A percentile compares a stretch with the other conserved stretches of the same genome.
Conservation (phyloP, 2,797 vertebrate genomes). For the Lateolabrax maculatus region DNA sequence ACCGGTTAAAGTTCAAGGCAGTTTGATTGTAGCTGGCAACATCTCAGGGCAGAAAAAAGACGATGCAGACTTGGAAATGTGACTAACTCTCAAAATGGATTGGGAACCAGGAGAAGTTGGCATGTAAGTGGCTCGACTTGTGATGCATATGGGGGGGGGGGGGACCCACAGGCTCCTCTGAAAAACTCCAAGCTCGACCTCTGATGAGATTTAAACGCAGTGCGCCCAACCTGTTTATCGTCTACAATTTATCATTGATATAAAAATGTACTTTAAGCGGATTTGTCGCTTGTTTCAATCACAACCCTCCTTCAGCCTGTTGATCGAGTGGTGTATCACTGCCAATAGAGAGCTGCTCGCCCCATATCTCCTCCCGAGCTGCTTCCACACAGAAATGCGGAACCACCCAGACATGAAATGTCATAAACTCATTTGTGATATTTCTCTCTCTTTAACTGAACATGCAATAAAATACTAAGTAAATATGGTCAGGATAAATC, state of each 20-base stretch:
- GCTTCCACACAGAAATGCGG: slow-evolving; percentile 63
- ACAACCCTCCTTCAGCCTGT: slow-evolving; percentile 50
- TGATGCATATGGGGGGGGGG: slow-evolving; percentile 26
- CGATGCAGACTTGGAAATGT: slow-evolving; percentile 40
- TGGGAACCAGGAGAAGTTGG: slow-evolving; percentile 51
- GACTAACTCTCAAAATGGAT: slow-evolving; percentile 61
- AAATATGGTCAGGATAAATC: slow-evolving; percentile 81
- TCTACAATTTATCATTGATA: slow-evolving; percentile 56
- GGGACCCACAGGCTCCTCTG: slow-evolving; percentile 21
- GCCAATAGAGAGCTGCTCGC: slow-evolving; percentile 59
- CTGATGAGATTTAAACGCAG: slow-evolving; percentile 64
- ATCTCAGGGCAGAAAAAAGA: slow-evolving; percentile 23
- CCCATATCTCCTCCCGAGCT: slow-evolving; percentile 59
- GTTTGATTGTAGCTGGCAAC: slow-evolving; percentile 45
- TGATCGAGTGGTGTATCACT: slow-evolving; percentile 60
- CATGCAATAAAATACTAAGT: slow-evolving; percentile 78
- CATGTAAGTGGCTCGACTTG: slow-evolving; percentile 47
- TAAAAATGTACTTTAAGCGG: slow-evolving; percentile 58
- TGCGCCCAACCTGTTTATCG: slow-evolving; percentile 61
- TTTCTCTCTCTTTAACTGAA: slow-evolving; percentile 73
- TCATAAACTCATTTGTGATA: slow-evolving; percentile 76
- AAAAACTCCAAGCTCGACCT: slow-evolving; percentile 24
- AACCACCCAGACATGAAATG: slow-evolving; percentile 81
- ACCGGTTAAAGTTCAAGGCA: slow-evolving; percentile 50
- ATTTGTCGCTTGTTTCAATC: slow-evolving; percentile 67